A percentile compares a stretch with the other conserved stretches of the same genome.
Evolutionary conservation across 2,797 vertebrate genomes (phyloP).

Genomic region (Sternotherus odoratus): DNA sequence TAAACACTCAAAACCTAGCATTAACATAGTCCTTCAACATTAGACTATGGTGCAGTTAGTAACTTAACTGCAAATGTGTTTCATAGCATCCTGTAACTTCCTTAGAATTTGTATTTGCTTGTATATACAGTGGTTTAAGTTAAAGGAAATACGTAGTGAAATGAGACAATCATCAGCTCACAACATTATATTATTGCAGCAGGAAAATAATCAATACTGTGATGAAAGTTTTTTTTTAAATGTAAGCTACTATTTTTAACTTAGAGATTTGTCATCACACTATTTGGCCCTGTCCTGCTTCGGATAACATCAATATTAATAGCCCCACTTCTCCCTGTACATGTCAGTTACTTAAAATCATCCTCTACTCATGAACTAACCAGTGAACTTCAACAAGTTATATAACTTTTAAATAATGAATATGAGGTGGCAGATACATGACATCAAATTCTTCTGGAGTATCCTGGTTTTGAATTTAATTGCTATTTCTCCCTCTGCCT

Average conservation of each 20-base stretch:
- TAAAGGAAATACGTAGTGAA: neutral
- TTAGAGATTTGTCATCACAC: neutral
- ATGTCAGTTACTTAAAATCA: neutral
- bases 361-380: neutral
- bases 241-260: neutral
- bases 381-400: neutral
- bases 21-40: neutral
- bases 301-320: neutral
- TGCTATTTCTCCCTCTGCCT: accelerated
- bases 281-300: neutral
- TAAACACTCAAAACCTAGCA: too few species aligned
- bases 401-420: neutral
- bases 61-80: neutral
- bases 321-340: neutral
- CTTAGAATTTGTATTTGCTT: neutral
- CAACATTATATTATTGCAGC: neutral
- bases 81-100: neutral
- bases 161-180: neutral
- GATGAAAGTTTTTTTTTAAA: neutral
- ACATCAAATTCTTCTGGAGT: neutral
- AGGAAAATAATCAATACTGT: neutral
- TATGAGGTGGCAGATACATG: neutral
- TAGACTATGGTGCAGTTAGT: neutral
- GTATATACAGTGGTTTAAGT: neutral
- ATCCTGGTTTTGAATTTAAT: neutral